These are phyloP conservation scores for Brassicogethes aeneus DNA, from an alignment of 2,888 invertebrate species.

Conservation along the genomic window DNA sequence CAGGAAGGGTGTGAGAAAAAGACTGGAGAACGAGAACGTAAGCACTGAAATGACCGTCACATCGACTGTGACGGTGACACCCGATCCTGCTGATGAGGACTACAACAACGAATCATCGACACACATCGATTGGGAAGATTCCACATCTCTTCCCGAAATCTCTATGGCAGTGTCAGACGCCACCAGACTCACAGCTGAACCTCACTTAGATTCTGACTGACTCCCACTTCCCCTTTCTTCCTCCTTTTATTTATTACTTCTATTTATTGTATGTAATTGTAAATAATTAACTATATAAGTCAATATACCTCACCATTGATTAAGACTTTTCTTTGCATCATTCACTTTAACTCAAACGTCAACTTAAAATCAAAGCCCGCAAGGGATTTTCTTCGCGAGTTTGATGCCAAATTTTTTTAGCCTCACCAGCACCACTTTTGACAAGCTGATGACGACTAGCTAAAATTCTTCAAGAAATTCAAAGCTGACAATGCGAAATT, in stretches of 20 bases:
- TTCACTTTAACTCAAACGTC: background rate
- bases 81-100: slow-evolving; percentile 42
- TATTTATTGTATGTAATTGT: slow-evolving; percentile 42
- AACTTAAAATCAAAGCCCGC: too few relatives aligned
- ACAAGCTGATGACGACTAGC: too few relatives aligned
- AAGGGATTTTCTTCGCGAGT: too few relatives aligned
- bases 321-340: slow-evolving; percentile 10
- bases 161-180: slow-evolving; percentile 23
- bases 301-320: slow-evolving; percentile 33
- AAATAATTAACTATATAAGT: slow-evolving; percentile 35
- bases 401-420: too few relatives aligned
- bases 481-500: too few relatives aligned
- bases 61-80: slow-evolving; percentile 44
- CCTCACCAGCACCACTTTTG: too few relatives aligned
- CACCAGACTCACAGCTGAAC: slow-evolving; percentile 15
- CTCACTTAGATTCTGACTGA: slow-evolving; percentile 34
- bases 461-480: too few relatives aligned
- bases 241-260: slow-evolving; percentile 39
- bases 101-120: slow-evolving; percentile 38
- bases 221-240: slow-evolving; percentile 25
- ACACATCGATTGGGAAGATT: slow-evolving; percentile 38
- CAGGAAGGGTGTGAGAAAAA: slow-evolving; percentile 39
- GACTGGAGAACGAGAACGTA: slow-evolving; percentile 39
- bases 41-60: slow-evolving; percentile 41
- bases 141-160: slow-evolving; percentile 31